Evolutionary conservation across 2,113 vertebrate species (phyloP), one percentile per base, ranked within the genome.

Genomic region (Salminus brasiliensis): DNA sequence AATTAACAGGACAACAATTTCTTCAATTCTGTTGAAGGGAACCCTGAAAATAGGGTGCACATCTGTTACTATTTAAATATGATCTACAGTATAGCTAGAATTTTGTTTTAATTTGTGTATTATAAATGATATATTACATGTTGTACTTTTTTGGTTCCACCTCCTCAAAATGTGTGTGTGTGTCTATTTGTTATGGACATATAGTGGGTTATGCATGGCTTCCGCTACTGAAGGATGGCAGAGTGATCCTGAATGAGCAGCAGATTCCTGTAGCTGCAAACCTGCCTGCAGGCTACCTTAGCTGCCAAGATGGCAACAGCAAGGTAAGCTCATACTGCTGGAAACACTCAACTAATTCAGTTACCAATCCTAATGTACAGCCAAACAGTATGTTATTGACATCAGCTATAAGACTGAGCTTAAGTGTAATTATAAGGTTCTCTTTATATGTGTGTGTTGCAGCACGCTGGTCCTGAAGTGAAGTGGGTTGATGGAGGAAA

Each of bases 401-500:
- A 25, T 72, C 25, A 25, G 16, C 23, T 60, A 1, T 43, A 27
- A 25, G 13, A 11, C 1, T 34, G 9, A 23, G 30, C 7, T 34
- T 36, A 30, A 0, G 30, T 12, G 5, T 27, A 18, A 63, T 32
- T 69, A 16, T 25, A 18, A 12, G 36, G 4, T 4, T 39, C 4
- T 39, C 4, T 39, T 4, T 39, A 9, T 39, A 9, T 39, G 57
- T 79, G 62, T 80, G 36, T 87, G 45, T 89, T 74, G 30, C 90
- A 99, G 97, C 96, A 99, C 91, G 93, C 93, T 30, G 92, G 94
- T 78, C 95, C 96, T 83, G 98, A 99, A 91, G 92, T 99, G 69
- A 99, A 98, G 87, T 99, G 97, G 97, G 97, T 99, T 34, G 98
- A 99, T 84, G 97, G 97, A 90, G 96, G 95, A 57, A 99, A 97